Evolutionary conservation across 2,113 vertebrate genomes (phyloP), one percentile per base, ranked within the genome.

Genomic region (Psettodes erumei): DNA sequence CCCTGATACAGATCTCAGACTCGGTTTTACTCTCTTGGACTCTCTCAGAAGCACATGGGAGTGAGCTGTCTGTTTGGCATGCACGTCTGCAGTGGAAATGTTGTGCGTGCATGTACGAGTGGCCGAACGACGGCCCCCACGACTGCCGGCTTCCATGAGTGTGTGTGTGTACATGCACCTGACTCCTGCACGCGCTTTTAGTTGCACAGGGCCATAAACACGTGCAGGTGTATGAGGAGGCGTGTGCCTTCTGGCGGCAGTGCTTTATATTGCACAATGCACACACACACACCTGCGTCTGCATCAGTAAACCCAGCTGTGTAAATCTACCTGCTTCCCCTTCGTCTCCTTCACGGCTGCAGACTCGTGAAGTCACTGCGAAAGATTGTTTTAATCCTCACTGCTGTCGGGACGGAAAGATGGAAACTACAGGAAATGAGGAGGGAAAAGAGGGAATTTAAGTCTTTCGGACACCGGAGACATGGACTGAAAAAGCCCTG

Each of bases 51-150:
- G 65, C 70, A 73, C 13, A 1, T 38, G 61, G 53, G 73, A 79
- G 68, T 87, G 84, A 87, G 79, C 76, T 89, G 80, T 83, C 79
- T 71, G 30, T 83, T 84, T 65, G 86, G 87, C 79, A 87, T 77
- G 79, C 47, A 35, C 12, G 67, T 77, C 69, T 71, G 75, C 59
- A 40, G 53, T 60, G 61, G 64, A 75, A 80, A 56, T 21, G 11
- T 5, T 43, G 35, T 25, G 54, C 79, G 53, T 73, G 68, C 28
- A 11, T 59, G 55, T 62, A 15, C 58, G 33, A 40, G 68, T 11
- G 55, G 6, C 30, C 23, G 27, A 48, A 53, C 16, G 18, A 68
- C 53, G 66, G 47, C 27, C 61, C 48, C 21, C 42, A 33, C 48
- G 55, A 64, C 38, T 68, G 55, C 64, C n/a, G n/a, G n/a, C 16